These are phyloP conservation scores for Hycleus cichorii DNA, from an alignment of 1,140 invertebrate species.

Conservation along the genomic window DNA sequence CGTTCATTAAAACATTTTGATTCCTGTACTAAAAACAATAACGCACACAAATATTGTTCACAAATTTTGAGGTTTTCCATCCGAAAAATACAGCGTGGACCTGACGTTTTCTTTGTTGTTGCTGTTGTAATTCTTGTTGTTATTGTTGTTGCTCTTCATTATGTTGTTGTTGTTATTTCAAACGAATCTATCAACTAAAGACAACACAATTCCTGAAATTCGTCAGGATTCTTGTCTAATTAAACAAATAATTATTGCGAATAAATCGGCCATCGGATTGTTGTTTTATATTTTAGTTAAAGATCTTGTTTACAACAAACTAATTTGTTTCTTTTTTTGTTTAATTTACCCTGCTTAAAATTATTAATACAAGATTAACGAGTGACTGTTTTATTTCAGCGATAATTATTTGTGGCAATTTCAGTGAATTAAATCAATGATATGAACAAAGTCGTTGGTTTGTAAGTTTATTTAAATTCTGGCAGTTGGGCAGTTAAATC, in stretches of 20 bases:
- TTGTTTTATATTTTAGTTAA: neutral
- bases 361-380: constrained; percentile 32
- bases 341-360: constrained; percentile 37
- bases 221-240: neutral
- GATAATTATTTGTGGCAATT: no score
- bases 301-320: neutral
- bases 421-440: no score
- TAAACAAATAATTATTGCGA: neutral
- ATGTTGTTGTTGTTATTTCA: neutral
- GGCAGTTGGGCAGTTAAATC: constrained; percentile 27
- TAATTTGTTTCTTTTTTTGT: neutral
- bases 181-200: neutral
- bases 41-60: constrained; percentile 37
- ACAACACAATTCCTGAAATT: neutral
- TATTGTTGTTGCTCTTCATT: no score
- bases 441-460: no score
- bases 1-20: constrained; percentile 30
- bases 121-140: no score
- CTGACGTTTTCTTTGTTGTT: constrained; percentile 10
- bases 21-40: constrained; percentile 40
- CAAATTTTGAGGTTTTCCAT: constrained; percentile 17
- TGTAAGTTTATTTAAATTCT: neutral
- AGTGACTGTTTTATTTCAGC: constrained; percentile 4
- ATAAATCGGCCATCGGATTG: neutral
- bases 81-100: constrained; percentile 20